Evolutionary conservation across 2,113 vertebrate species (phyloP), one percentile per base, ranked within the genome.

Genomic region (Phalacrocorax carbo): DNA sequence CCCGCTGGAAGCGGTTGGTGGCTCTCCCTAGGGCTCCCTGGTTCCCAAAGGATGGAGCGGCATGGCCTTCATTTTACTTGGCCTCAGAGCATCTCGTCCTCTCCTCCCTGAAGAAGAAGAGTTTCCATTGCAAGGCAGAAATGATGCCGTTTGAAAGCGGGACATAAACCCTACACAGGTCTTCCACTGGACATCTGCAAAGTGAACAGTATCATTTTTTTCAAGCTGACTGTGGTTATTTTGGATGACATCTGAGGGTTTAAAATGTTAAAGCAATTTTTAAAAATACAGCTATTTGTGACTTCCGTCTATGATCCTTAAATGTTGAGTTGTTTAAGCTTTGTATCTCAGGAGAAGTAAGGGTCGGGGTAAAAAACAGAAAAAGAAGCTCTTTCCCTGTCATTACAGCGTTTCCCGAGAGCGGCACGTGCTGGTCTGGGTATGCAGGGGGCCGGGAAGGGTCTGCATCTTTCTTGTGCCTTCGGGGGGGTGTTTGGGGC

Each of bases 191-290:
- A 71, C 78, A 34, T 89, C 65, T 89, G 84, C 66, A 49, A 52
- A 94, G 66, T 79, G 88, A 83, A 81, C 92, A 92, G 84, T 87
- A 60, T 19, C 17, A 46, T 75, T 29, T 88, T 88, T 77, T 92
- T 82, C 80, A 87, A 29, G 49, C 73, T 69, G 80, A 79, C 80
- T 5, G 15, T 90, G 46, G 88, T 84, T 93, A 89, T 78, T 93
- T 75, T 64, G 38, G 69, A 15, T 96, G 91, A 86, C 91, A 85
- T 96, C 90, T 92, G 90, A 57, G 52, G 42, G 72, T 79, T 95
- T 96, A 84, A 95, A 96, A 95, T 92, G 95, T 86, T 96, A 90
- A 82, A 90, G 92, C 88, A 87, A 92, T 96, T 96, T 92, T 78
- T 10, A 0, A 81, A 95, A 96, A 90, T 78, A 86, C 6, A 93